phyloP scores from a whole-genome alignment of 2,888 invertebrate genomes.

The Athripsodes cinereus region DNA sequence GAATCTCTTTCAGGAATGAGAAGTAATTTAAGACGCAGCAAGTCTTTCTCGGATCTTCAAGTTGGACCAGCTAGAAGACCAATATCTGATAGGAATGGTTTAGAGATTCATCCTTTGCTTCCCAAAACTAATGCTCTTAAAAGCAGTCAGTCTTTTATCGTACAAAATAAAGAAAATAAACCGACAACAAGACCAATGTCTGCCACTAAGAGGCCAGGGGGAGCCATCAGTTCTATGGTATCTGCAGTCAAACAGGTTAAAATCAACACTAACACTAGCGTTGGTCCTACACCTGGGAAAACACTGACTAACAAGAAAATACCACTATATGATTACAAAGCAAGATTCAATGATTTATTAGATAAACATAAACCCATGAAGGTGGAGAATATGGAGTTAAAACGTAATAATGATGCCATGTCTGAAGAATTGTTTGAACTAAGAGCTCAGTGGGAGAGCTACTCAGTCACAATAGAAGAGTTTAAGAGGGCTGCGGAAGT shows the following conservation, averaged over 20 bases:
- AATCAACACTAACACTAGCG: background rate
- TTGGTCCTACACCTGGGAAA: background rate
- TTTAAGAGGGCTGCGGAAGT: conserved; percentile 13
- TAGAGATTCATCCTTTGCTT: conserved; percentile 15
- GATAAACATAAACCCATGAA: conserved; percentile 42
- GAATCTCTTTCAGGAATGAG: conserved; percentile 12
- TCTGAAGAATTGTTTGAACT: conserved; percentile 33
- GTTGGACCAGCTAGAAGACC: conserved; percentile 11
- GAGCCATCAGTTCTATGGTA: background rate
- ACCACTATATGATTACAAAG: conserved; percentile 46
- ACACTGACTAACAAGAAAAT: conserved; percentile 35
- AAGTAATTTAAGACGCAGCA: conserved; percentile 19
- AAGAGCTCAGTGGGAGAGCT: conserved; percentile 32
- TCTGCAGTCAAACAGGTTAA: conserved; percentile 15
- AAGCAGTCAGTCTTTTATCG: conserved; percentile 7
- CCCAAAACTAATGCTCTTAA: conserved; percentile 9
- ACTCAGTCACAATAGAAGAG: conserved; percentile 29
- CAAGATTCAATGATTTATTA: conserved; percentile 42
- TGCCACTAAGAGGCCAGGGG: conserved; percentile 13
- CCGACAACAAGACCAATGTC: background rate
- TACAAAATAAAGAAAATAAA: conserved; percentile 23
- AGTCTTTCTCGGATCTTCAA: conserved; percentile 23
- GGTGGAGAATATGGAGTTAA: conserved; percentile 32
- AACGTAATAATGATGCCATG: conserved; percentile 28
- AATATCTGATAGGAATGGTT: conserved; percentile 20